Evolutionary conservation across 2,888 invertebrate genomes (phyloP).

Genomic region (Cryptophagus acutangulus): DNA sequence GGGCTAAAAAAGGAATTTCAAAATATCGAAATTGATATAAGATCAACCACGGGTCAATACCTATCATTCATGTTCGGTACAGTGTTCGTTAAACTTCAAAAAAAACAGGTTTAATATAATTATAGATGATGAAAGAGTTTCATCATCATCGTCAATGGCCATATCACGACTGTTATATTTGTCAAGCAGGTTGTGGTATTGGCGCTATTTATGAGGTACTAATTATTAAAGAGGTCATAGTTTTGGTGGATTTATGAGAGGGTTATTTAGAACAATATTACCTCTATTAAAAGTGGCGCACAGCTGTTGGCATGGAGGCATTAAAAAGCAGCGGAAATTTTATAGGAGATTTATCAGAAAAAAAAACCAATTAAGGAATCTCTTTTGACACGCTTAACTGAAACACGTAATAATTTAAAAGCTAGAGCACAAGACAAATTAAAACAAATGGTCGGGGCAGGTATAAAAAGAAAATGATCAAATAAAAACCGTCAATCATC

Average conservation of each 20-base stretch:
- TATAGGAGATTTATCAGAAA: not conserved
- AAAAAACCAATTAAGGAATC: not conserved
- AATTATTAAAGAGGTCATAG: not conserved
- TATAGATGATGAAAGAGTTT: too few species aligned
- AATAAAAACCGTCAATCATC: too few species aligned
- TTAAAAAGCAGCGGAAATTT: not conserved
- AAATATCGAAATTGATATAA: slow-evolving; percentile 1
- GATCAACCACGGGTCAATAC: not conserved
- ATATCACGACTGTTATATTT: not conserved
- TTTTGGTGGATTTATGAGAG: not conserved
- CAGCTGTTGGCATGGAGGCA: not conserved
- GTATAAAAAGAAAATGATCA: too few species aligned
- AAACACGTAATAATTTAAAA: not conserved
- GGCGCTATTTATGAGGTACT: slow-evolving; percentile 1
- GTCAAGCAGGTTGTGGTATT: not conserved
- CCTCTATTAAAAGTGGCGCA: not conserved
- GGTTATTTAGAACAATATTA: not conserved
- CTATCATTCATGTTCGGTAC: not conserved
- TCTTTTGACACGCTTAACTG: not conserved
- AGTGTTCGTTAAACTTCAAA: not conserved
- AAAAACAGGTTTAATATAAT: not conserved
- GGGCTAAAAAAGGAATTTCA: not conserved
- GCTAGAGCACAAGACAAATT: not conserved
- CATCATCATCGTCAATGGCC: not conserved
- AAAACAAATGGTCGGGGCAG: too few species aligned